Base-by-base conservation (phyloP, 2,797 vertebrate species). In the Takifugu ocellatus region DNA sequence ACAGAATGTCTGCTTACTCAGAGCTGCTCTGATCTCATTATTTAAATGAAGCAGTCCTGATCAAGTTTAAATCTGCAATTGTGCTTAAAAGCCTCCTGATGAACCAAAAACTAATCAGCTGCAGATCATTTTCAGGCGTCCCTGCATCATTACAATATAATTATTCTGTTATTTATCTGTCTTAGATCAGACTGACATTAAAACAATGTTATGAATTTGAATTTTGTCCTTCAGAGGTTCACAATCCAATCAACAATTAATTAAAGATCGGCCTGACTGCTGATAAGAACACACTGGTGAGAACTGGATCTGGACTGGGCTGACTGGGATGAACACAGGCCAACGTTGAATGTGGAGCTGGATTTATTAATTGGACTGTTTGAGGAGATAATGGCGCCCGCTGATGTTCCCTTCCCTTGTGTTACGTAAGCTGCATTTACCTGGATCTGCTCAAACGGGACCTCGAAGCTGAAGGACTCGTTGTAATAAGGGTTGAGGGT, bases 371-470 rank as follows among this genome's bases (percentile, higher is more conserved):
- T 21, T 21, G 21, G 21, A 21, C 21, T 21, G 21, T 21, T 21
- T 21, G 21, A 21, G 21, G 21, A 21, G 21, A 21, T 21, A 21
- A 21, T 21, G 21, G 21, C 21, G 21, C 21, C 21, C 21, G 21
- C 1, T 21, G 21, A 21, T 21, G 21, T 21, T 21, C 21, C 21
- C 21, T 21, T 21, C 21, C 21, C 21, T 21, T 21, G 21, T 21
- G 21, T 21, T 21, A 21, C 21, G 43, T 45, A 46, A n/a, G 43
- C n/a, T 45, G 43, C 10, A 17, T 8, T 84, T 92, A 99, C 97
- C 97, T 99, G 97, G 92, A 99, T 99, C 93, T 99, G 97, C 90
- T 99, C 97, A 42, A 99, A 99, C 21, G 97, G 97, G 89, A 99
- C 96, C 93, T 99, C 97, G 82, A 99, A 99, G 90, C 97, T 99